phyloP scores from a whole-genome alignment of 2,797 vertebrate species.

The Ptychobarbus kaznakovi region DNA sequence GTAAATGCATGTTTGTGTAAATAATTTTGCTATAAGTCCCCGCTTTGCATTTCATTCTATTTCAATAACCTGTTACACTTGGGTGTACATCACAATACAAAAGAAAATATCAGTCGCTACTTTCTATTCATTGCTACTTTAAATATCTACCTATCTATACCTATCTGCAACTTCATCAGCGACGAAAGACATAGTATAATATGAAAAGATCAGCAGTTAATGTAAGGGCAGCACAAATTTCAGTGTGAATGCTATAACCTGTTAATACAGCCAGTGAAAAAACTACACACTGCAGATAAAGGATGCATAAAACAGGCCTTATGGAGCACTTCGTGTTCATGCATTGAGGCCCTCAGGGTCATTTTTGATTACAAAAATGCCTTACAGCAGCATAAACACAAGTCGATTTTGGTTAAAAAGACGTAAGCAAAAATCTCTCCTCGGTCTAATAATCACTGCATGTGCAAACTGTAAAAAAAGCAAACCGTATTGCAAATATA shows the following conservation, averaged over 20 bases:
- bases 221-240: neutral
- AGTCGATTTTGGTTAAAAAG: constrained; percentile 2
- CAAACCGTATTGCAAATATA: constrained; percentile 40
- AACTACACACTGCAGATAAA: neutral
- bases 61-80: neutral
- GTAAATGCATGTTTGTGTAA: neutral
- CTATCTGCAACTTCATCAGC: neutral
- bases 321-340: neutral
- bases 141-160: neutral
- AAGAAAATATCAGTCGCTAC: neutral
- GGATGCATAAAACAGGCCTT: neutral
- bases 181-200: neutral
- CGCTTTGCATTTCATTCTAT: no score
- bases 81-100: neutral
- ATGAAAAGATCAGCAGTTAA: neutral
- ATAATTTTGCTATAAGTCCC: no score
- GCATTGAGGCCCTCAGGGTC: neutral
- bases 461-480: constrained; percentile 38
- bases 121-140: neutral
- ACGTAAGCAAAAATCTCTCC: constrained; percentile 7
- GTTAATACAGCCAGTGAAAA: neutral
- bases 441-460: constrained; percentile 17
- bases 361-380: constrained; percentile 32
- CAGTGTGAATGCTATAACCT: constrained; percentile 4
- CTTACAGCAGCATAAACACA: constrained; percentile 12